phyloP scores from a whole-genome alignment of 2,888 invertebrate species.

The Pteria penguin region DNA sequence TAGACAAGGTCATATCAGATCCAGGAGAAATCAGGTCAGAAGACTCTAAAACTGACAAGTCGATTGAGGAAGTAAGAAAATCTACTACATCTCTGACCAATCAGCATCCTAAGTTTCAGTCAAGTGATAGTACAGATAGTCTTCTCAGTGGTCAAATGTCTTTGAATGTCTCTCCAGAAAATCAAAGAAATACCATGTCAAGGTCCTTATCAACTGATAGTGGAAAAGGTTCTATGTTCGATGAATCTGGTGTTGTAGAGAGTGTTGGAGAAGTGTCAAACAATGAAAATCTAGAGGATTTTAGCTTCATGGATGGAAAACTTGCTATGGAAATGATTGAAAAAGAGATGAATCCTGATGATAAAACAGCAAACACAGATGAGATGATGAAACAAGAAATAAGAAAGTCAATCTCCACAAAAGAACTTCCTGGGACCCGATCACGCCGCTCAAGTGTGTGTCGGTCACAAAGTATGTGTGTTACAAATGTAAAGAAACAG shows the following conservation, averaged over 20 bases:
- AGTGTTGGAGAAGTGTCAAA: neutral
- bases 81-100: neutral
- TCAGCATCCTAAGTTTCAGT: slow-evolving; percentile 40
- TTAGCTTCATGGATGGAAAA: slow-evolving; percentile 5
- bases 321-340: slow-evolving; percentile 2
- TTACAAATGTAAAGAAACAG: slow-evolving; percentile 41
- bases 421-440: slow-evolving; percentile 42
- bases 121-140: slow-evolving; percentile 66
- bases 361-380: neutral
- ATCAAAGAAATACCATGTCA: slow-evolving; percentile 53
- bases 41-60: neutral
- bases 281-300: neutral
- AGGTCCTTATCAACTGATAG: slow-evolving; percentile 66
- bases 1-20: slow-evolving; percentile 25
- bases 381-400: neutral
- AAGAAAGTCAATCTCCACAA: slow-evolving; percentile 51
- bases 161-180: slow-evolving; percentile 33
- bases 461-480: slow-evolving; percentile 61
- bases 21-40: too few relatives aligned
- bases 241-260: slow-evolving; percentile 50
- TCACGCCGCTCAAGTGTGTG: slow-evolving; percentile 47
- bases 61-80: neutral
- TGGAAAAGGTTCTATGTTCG: slow-evolving; percentile 68
- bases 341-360: slow-evolving; percentile 1
- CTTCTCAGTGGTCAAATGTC: slow-evolving; percentile 58